These are phyloP conservation scores for Gephyroberyx darwinii DNA, from an alignment of 2,797 vertebrate genomes.

Conservation along the genomic window DNA sequence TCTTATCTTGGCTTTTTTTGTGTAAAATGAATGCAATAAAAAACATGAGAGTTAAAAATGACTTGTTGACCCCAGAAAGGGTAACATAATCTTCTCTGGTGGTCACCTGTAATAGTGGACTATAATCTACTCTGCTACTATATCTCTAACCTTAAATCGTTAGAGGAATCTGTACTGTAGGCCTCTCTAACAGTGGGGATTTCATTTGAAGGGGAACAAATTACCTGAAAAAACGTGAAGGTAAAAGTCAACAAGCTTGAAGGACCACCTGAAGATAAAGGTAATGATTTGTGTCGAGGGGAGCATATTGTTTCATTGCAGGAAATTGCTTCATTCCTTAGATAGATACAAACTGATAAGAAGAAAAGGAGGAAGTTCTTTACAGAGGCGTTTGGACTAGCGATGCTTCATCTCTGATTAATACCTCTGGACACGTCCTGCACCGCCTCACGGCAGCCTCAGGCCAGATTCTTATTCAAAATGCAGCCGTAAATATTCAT, in stretches of 20 bases:
- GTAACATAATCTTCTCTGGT: neutral
- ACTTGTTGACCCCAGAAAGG: neutral
- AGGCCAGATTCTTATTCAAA: slow-evolving; percentile 46
- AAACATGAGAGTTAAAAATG: neutral
- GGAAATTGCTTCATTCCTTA: slow-evolving; percentile 34
- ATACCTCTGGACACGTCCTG: slow-evolving; percentile 19
- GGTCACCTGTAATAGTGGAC: neutral
- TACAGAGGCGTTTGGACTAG: neutral
- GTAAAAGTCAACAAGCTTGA: slow-evolving; percentile 65
- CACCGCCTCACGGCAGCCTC: slow-evolving; percentile 28
- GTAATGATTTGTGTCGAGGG: slow-evolving; percentile 60
- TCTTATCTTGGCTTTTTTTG: neutral
- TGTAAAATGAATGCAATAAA: neutral
- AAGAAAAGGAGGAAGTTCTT: slow-evolving; percentile 26
- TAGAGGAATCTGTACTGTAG: slow-evolving; percentile 17
- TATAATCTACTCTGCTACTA: neutral
- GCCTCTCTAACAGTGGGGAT: slow-evolving; percentile 31
- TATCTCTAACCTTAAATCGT: slow-evolving; percentile 43
- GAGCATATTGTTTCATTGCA: slow-evolving; percentile 56
- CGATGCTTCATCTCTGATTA: slow-evolving; percentile 25
- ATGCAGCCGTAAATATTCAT: slow-evolving; percentile 71
- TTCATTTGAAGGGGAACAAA: slow-evolving; percentile 56
- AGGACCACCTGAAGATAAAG: slow-evolving; percentile 54
- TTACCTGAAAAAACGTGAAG: slow-evolving; percentile 49
- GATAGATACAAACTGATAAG: slow-evolving; percentile 33